Percentiles rank a stretch among this genome's conserved stretches.
Conservation (phyloP, 2,797 vertebrate species). For the Lepus oiostolus region DNA sequence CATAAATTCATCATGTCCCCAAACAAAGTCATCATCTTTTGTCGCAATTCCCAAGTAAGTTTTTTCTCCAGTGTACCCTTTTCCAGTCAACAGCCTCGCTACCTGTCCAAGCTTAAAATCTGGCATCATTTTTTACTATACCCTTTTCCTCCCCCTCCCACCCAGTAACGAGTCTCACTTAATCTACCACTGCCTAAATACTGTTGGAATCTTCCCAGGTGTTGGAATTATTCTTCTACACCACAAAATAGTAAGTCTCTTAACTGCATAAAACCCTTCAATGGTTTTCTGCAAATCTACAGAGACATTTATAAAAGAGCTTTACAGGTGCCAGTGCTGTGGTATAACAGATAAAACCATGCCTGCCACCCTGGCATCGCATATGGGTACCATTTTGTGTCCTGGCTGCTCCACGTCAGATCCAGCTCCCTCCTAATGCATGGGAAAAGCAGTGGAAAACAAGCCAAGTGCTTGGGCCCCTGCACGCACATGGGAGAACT, state of each 20-base stretch:
- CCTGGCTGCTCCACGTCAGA: too few relatives aligned
- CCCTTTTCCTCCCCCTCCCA: neutral
- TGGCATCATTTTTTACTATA: neutral
- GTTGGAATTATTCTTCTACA: constrained; percentile 12
- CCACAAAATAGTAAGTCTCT: neutral
- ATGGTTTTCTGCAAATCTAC: neutral
- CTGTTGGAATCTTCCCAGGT: constrained; percentile 1
- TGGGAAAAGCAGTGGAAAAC: too few relatives aligned
- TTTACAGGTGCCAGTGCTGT: neutral
- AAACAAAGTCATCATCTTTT: neutral
- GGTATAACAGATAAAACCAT: too few relatives aligned
- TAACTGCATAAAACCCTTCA: neutral
- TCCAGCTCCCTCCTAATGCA: too few relatives aligned
- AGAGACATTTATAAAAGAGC: neutral
- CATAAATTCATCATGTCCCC: neutral
- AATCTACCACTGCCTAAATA: neutral
- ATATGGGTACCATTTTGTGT: too few relatives aligned
- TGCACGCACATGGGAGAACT: too few relatives aligned
- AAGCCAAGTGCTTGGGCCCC: too few relatives aligned
- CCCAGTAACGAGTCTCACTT: neutral
- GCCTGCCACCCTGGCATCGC: too few relatives aligned
- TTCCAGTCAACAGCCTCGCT: neutral
- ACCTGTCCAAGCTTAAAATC: neutral
- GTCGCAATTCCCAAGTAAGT: neutral
- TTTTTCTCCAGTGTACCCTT: neutral